phyloP scores from a whole-genome alignment of 2,888 invertebrate genomes.

The Drosophila engyochracea region DNA sequence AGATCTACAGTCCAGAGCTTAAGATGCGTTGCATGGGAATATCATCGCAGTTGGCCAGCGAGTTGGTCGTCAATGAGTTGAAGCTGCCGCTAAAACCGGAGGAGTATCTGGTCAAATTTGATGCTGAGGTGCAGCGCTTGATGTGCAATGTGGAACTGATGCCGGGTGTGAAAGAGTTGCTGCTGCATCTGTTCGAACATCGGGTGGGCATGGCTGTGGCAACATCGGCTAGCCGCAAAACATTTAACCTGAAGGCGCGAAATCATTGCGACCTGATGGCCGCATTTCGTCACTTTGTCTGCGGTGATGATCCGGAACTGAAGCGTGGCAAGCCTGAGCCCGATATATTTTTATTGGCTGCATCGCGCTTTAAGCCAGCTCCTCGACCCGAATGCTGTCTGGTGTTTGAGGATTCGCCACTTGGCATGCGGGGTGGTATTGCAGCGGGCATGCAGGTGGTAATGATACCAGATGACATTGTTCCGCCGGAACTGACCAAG shows the following conservation, averaged over 20 bases:
- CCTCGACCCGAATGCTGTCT: conserved; percentile 90
- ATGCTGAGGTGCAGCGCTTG: conserved; percentile 84
- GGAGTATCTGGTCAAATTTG: conserved; percentile 86
- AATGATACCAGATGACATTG: conserved; percentile 90
- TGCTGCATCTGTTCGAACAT: conserved; percentile 90
- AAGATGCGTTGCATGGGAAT: conserved; percentile 90
- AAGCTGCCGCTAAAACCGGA: conserved; percentile 88
- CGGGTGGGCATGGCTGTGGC: conserved; percentile 93
- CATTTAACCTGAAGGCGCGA: conserved; percentile 89
- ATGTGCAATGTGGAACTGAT: conserved; percentile 88
- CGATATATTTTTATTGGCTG: conserved; percentile 92
- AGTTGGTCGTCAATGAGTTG: conserved; percentile 86
- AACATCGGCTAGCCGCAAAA: conserved; percentile 90
- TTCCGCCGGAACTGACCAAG: conserved; percentile 85
- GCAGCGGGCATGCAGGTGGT: conserved; percentile 94
- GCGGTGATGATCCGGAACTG: conserved; percentile 92
- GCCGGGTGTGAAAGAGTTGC: conserved; percentile 91
- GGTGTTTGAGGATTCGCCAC: conserved; percentile 96
- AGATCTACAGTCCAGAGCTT: conserved; percentile 90
- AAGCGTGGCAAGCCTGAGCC: conserved; percentile 94
- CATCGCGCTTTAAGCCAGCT: conserved; percentile 89
- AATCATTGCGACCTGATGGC: conserved; percentile 88
- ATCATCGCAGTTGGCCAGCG: conserved; percentile 87
- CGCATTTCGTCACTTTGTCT: conserved; percentile 90
- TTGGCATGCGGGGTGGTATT: conserved; percentile 91